Evolutionary conservation across 2,888 invertebrate genomes (phyloP).

Genomic region (Dolichomitus sp.): DNA sequence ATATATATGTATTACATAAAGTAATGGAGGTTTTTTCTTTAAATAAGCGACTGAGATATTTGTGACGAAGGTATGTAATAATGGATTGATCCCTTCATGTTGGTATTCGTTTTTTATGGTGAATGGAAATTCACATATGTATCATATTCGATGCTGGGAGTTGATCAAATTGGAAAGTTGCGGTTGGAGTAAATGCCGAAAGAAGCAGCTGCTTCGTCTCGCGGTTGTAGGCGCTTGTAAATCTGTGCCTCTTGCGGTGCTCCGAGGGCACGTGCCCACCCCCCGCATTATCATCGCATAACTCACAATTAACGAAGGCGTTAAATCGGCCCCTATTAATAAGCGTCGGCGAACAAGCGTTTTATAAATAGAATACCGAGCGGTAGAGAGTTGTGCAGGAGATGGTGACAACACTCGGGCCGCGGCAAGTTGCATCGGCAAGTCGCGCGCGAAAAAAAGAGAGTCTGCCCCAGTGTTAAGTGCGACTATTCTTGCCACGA

Average conservation of each 20-base stretch:
- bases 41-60: too few relatives aligned
- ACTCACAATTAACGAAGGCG: constrained; percentile 79
- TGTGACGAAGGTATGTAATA: too few relatives aligned
- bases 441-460: constrained; percentile 74
- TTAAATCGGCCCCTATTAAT: constrained; percentile 81
- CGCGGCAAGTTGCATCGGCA: constrained; percentile 76
- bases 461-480: constrained; percentile 78
- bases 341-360: constrained; percentile 76
- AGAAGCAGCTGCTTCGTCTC: constrained; percentile 10
- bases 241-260: constrained; percentile 8
- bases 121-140: neutral
- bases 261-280: constrained; percentile 23
- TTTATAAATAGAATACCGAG: constrained; percentile 77
- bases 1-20: too few relatives aligned
- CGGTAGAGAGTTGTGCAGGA: constrained; percentile 56
- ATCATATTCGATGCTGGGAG: neutral
- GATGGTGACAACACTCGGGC: constrained; percentile 72
- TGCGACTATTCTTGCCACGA: constrained; percentile 81
- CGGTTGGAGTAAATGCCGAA: neutral
- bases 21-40: too few relatives aligned
- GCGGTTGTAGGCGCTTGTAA: constrained; percentile 1
- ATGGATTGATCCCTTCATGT: too few relatives aligned
- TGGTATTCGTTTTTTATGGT: too few relatives aligned
- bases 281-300: constrained; percentile 72
- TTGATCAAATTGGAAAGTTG: constrained; percentile 3